phyloP scores from a whole-genome alignment of 53 echinoderm and acorn worm genomes.

The Paracentrotus lividus region DNA sequence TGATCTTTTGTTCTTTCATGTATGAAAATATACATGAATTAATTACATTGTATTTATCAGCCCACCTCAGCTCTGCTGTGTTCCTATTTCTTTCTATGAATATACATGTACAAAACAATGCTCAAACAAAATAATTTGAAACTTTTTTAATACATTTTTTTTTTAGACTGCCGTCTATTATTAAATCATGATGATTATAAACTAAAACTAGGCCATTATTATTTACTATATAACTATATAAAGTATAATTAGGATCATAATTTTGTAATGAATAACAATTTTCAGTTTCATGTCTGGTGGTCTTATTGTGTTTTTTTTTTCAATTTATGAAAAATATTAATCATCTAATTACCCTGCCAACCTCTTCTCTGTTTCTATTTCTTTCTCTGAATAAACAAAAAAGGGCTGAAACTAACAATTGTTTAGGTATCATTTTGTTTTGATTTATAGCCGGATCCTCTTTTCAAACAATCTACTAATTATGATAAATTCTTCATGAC shows the following conservation, averaged over 20 bases:
- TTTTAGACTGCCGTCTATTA: no score
- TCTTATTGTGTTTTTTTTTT: not conserved
- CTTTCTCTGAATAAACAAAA: not conserved
- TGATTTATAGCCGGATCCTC: not conserved
- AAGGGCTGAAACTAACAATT: not conserved
- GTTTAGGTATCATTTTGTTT: not conserved
- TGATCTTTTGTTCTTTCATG: no score
- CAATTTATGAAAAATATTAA: not conserved
- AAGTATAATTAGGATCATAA: not conserved
- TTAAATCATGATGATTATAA: no score
- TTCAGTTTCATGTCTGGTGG: not conserved
- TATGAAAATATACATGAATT: no score
- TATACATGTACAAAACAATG: no score
- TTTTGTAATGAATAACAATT: not conserved
- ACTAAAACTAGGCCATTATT: no score
- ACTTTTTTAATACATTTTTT: no score
- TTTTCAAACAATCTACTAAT: not conserved
- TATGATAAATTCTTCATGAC: not conserved
- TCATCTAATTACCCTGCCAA: not conserved
- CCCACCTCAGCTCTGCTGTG: no score
- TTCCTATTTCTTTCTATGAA: no score
- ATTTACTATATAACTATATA: no score
- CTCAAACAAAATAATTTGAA: no score
- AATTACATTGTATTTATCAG: no score
- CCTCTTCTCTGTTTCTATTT: not conserved